Evolutionary conservation across 2,888 invertebrate genomes (phyloP).

Genomic region (Unio pictorum): DNA sequence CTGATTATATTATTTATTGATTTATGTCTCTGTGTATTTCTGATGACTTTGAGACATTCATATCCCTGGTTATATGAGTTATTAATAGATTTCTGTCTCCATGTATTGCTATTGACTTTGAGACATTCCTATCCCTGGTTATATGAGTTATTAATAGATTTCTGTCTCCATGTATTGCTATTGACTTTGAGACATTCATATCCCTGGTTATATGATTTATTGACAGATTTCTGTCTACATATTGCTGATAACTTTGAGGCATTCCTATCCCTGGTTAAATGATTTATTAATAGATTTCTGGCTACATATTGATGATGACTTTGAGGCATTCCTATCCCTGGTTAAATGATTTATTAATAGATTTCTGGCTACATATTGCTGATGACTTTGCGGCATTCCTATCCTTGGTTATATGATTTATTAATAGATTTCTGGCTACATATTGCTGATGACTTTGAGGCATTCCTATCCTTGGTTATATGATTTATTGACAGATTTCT

Average conservation of each 20-base stretch:
- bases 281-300: neutral
- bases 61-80: constrained; percentile 1
- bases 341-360: constrained; percentile 67
- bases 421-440: constrained; percentile 78
- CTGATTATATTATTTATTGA: too few relatives aligned
- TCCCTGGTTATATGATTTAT: too few relatives aligned
- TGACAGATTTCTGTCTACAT: too few relatives aligned
- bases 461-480: constrained; percentile 71
- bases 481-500: constrained; percentile 71
- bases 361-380: constrained; percentile 87
- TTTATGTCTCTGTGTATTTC: too few relatives aligned
- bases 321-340: too few relatives aligned
- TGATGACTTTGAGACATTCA: neutral
- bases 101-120: constrained; percentile 80
- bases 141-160: constrained; percentile 46
- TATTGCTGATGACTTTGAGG: constrained; percentile 98
- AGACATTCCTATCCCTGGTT: constrained; percentile 80
- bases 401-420: constrained; percentile 62
- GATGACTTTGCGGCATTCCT: constrained; percentile 93
- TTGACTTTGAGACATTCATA: constrained; percentile 95
- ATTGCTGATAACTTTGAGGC: neutral
- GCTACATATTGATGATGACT: too few relatives aligned
- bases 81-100: neutral
- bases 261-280: neutral
- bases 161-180: constrained; percentile 89